Percentiles rank a stretch among this genome's conserved stretches.
phyloP scores from a whole-genome alignment of 2,113 vertebrate genomes.

The Ovibos moschatus region DNA sequence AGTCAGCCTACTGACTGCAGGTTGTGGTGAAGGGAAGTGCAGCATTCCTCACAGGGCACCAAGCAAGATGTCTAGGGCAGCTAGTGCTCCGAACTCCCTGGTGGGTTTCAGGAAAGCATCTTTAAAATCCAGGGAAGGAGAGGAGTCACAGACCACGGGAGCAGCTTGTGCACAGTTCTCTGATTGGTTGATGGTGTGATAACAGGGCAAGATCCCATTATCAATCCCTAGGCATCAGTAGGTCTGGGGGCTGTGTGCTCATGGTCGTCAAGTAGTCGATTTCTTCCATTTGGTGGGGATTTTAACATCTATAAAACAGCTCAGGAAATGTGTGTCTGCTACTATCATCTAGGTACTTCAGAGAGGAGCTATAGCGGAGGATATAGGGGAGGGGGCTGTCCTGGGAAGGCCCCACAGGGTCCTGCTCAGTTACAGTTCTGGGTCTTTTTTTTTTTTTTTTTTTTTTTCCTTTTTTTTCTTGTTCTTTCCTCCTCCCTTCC shows the following conservation, averaged over 20 bases:
- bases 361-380: neutral
- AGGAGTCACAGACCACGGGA: fast-evolving
- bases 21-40: neutral
- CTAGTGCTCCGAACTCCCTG: neutral
- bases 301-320: neutral
- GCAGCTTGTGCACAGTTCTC: neutral
- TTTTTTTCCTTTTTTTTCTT: neutral
- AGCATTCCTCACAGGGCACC: neutral
- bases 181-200: neutral
- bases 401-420: neutral
- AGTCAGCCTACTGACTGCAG: neutral
- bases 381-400: too few relatives aligned
- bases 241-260: neutral
- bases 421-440: neutral
- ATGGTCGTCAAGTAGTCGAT: neutral
- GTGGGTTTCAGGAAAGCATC: neutral
- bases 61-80: neutral
- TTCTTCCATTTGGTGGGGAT: neutral
- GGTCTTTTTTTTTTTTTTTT: neutral
- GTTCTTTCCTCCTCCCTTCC: neutral
- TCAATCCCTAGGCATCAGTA: neutral
- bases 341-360: neutral
- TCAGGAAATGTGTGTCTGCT: neutral
- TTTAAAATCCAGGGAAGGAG: neutral
- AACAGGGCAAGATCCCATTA: neutral